Conservation (phyloP, 92 coral and sea anemone species). For the Plumapathes pennacea region DNA sequence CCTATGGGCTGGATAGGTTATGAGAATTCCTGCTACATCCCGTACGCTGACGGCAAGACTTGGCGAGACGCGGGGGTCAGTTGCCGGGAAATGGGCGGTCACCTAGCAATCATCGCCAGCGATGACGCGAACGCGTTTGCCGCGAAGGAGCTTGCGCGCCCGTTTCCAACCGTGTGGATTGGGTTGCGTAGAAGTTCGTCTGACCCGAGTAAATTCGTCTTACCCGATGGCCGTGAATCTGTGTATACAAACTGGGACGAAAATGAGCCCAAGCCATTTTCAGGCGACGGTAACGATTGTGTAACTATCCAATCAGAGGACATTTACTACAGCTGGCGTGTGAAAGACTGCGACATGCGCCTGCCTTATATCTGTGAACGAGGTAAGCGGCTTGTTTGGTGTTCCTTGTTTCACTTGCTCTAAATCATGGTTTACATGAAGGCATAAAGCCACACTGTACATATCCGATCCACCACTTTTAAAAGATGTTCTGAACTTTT, state of each 20-base stretch:
- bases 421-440: too few species aligned
- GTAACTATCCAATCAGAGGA: constrained; percentile 46
- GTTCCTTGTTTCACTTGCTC: too few species aligned
- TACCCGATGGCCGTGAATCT: constrained; percentile 47
- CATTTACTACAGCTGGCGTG: constrained; percentile 46
- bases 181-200: constrained; percentile 44
- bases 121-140: constrained; percentile 43
- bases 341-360: constrained; percentile 33
- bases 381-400: too few species aligned
- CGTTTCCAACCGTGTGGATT: constrained; percentile 63
- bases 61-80: constrained; percentile 59
- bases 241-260: constrained; percentile 51
- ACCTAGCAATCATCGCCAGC: constrained; percentile 41
- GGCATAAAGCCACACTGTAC: too few species aligned
- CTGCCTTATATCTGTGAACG: constrained; percentile 68
- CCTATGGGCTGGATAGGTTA: constrained; percentile 68
- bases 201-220: constrained; percentile 24
- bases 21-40: constrained; percentile 56
- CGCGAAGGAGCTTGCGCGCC: constrained; percentile 51
- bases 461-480: too few species aligned
- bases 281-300: constrained; percentile 43
- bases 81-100: constrained; percentile 56
- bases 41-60: constrained; percentile 34
- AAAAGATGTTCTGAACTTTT: too few species aligned
- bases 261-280: constrained; percentile 29